A percentile compares a stretch with the other conserved stretches of the same genome.
Evolutionary conservation across 2,113 vertebrate genomes (phyloP).

Genomic region (Melanerpes formicivorus): DNA sequence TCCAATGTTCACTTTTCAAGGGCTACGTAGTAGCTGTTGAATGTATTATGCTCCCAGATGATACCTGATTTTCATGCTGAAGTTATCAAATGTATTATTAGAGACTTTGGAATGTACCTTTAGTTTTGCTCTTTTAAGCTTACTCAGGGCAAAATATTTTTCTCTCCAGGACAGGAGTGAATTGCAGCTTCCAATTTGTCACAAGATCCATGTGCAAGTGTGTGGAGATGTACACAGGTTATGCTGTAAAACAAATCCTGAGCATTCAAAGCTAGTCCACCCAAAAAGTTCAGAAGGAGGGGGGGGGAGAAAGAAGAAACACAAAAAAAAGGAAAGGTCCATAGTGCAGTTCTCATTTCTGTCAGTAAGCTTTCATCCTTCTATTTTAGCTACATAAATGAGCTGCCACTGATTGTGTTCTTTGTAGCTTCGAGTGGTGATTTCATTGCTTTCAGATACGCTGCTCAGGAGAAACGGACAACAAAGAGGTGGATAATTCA

Average conservation of each 20-base stretch:
- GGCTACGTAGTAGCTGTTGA: not conserved
- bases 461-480: not conserved
- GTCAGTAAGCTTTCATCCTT: not conserved
- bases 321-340: not conserved
- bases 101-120: not conserved
- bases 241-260: not conserved
- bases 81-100: slow-evolving; percentile 2
- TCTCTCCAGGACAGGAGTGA: not conserved
- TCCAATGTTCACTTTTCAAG: slow-evolving; percentile 9
- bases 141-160: slow-evolving; percentile 30
- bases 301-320: too few species aligned
- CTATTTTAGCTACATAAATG: not conserved
- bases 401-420: not conserved
- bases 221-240: not conserved
- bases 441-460: not conserved
- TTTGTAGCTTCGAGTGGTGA: not conserved
- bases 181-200: not conserved
- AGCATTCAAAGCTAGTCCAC: not conserved
- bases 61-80: not conserved
- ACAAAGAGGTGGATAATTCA: not conserved
- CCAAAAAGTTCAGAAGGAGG: not conserved
- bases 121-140: not conserved
- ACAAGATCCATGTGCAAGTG: not conserved
- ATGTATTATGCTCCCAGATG: not conserved
- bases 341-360: not conserved